Evolutionary conservation across 2,888 invertebrate genomes (phyloP).

Genomic region (Hymenopus coronatus): DNA sequence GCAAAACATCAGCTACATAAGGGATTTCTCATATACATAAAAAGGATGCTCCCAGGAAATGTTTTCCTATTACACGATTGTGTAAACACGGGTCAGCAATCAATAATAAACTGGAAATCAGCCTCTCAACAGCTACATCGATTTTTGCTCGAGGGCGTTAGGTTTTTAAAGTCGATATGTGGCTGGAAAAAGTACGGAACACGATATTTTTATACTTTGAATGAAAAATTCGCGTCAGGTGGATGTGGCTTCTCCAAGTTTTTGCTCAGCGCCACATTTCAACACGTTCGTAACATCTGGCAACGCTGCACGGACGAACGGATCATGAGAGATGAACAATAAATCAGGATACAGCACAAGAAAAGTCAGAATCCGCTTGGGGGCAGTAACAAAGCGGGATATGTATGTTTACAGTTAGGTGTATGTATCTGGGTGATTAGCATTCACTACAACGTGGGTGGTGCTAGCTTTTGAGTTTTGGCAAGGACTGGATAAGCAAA

Average conservation of each 20-base stretch:
- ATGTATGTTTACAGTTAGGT: not conserved
- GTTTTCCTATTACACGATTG: not conserved
- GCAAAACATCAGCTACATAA: not conserved
- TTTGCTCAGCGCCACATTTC: not conserved
- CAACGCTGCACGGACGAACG: not conserved
- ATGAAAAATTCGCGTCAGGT: not conserved
- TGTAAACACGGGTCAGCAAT: not conserved
- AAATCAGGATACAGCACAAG: not conserved
- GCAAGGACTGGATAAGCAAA: not conserved
- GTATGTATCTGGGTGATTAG: not conserved
- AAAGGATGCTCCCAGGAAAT: not conserved
- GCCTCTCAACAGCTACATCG: not conserved
- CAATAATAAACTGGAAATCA: not conserved
- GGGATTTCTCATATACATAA: not conserved
- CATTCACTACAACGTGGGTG: not conserved
- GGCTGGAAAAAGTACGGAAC: not conserved
- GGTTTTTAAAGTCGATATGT: not conserved
- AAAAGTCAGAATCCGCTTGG: not conserved
- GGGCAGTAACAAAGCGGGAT: not conserved
- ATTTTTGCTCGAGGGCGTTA: not conserved
- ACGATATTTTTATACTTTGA: not conserved
- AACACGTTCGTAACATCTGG: not conserved
- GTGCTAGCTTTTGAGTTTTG: not conserved
- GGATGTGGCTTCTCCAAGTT: too few species aligned
- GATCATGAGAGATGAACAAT: not conserved